A percentile compares a stretch with the other conserved stretches of the same genome.
phyloP scores from a whole-genome alignment of 2,888 invertebrate genomes.

The Cantharis rustica region DNA sequence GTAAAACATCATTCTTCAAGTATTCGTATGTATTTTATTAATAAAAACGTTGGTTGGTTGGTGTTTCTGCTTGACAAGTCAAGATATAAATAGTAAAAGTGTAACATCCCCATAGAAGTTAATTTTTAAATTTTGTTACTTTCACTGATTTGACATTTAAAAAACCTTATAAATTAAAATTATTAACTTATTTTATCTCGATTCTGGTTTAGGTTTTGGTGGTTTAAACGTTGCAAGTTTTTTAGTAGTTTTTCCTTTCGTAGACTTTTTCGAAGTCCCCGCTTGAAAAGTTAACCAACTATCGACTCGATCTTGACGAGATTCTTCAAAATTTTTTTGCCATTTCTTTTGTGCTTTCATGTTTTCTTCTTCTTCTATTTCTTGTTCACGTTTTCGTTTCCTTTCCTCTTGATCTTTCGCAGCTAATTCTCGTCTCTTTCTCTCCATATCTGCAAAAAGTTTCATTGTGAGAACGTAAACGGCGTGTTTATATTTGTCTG shows the following conservation, averaged over 20 bases:
- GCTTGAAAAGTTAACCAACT: constrained; percentile 93
- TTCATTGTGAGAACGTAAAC: constrained; percentile 99
- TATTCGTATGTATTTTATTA: neutral
- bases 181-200: constrained; percentile 67
- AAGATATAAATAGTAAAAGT: neutral
- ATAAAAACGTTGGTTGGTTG: neutral
- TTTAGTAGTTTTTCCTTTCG: constrained; percentile 78
- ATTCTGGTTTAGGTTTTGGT: constrained; percentile 91
- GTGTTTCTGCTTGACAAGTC: neutral
- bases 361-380: constrained; percentile 91
- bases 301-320: constrained; percentile 86
- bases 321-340: constrained; percentile 99
- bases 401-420: constrained; percentile 91
- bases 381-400: constrained; percentile 91
- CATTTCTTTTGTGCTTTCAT: constrained; percentile 91
- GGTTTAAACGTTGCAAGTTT: constrained; percentile 86
- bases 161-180: neutral
- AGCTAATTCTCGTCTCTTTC: constrained; percentile 85
- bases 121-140: neutral
- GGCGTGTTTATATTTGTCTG: constrained; percentile 85
- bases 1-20: neutral
- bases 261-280: constrained; percentile 58
- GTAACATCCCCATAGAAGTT: neutral
- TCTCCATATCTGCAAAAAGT: constrained; percentile 92
- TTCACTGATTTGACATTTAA: neutral